Conservation (phyloP, 2,797 vertebrate species). For the Sarcophilus harrisii region DNA sequence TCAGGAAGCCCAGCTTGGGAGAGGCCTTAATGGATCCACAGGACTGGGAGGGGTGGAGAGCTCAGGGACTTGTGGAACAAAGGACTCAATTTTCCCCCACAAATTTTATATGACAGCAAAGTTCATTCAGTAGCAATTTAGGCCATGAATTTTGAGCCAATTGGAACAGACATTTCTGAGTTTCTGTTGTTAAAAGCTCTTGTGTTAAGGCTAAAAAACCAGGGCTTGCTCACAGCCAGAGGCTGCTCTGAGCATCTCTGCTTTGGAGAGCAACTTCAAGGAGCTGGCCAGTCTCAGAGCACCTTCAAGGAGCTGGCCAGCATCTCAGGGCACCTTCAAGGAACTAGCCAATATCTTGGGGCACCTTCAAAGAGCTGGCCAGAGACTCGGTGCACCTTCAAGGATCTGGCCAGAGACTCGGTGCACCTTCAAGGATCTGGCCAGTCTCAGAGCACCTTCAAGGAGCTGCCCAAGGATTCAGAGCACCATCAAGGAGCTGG, state of each 20-base stretch:
- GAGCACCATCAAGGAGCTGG: too few relatives aligned
- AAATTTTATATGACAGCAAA: neutral
- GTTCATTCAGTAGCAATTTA: neutral
- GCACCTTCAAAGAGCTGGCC: too few relatives aligned
- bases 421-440: too few relatives aligned
- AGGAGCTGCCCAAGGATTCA: too few relatives aligned
- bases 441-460: too few relatives aligned
- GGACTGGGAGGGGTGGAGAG: neutral
- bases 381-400: too few relatives aligned
- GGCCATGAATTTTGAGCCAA: slow-evolving; percentile 11
- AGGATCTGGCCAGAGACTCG: too few relatives aligned
- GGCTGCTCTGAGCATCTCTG: slow-evolving; percentile 29
- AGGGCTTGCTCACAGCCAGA: slow-evolving; percentile 54
- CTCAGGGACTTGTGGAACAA: neutral
- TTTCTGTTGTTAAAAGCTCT: neutral
- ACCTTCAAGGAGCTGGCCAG: too few relatives aligned
- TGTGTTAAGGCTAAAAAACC: neutral
- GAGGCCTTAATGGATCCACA: neutral
- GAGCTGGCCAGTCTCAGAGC: too few relatives aligned
- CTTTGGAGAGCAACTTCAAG: neutral
- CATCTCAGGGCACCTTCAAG: neutral
- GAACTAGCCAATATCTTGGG: neutral
- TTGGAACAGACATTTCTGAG: slow-evolving; percentile 29
- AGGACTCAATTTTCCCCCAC: too few relatives aligned
- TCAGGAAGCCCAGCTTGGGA: too few relatives aligned